Percentiles rank a stretch among this genome's conserved stretches.
These are phyloP conservation scores for Lasius fuliginosus DNA, from an alignment of 2,888 invertebrate genomes.

Conservation along the genomic window DNA sequence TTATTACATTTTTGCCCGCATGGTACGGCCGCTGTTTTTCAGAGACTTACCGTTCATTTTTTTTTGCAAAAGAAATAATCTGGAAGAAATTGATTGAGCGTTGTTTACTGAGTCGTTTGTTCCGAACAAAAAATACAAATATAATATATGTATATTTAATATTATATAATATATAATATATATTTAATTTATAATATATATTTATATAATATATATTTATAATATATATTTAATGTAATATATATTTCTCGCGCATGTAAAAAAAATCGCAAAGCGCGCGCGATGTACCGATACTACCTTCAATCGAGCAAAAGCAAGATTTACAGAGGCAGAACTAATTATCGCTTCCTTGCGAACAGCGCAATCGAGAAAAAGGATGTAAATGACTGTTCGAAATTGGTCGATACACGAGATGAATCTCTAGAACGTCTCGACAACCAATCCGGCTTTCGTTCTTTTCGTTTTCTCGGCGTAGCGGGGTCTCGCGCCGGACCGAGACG, in stretches of 20 bases:
- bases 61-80: slow-evolving; percentile 63
- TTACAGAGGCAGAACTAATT: not conserved
- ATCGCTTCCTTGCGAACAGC: not conserved
- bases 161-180: too few relatives aligned
- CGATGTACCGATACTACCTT: not conserved
- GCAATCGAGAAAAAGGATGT: not conserved
- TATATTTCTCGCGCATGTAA: not conserved
- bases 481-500: slow-evolving; percentile 50
- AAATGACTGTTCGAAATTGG: not conserved
- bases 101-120: slow-evolving; percentile 42
- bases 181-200: too few relatives aligned
- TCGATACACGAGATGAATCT: not conserved
- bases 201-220: too few relatives aligned
- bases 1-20: slow-evolving; percentile 57
- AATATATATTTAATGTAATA: not conserved
- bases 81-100: slow-evolving; percentile 40
- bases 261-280: not conserved
- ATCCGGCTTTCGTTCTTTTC: slow-evolving; percentile 14
- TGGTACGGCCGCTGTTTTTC: slow-evolving; percentile 30
- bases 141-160: too few relatives aligned
- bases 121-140: slow-evolving; percentile 13
- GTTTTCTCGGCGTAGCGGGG: slow-evolving; percentile 42
- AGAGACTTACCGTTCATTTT: slow-evolving; percentile 37
- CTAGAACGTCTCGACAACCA: not conserved
- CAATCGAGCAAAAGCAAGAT: not conserved